phyloP scores from a whole-genome alignment of 1,140 invertebrate genomes.

The Intoshia linei region DNA sequence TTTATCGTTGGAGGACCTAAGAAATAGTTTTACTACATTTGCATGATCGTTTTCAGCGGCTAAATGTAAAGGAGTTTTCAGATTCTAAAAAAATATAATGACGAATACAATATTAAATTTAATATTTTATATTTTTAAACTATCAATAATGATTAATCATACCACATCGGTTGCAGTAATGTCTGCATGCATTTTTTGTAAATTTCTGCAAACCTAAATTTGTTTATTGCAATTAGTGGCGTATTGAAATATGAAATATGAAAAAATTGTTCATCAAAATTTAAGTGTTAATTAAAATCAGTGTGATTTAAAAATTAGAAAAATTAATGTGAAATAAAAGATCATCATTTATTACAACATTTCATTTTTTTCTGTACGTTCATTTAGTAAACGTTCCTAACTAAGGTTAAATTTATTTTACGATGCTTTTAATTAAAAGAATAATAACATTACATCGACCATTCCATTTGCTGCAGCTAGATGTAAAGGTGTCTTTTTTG shows the following conservation, averaged over 20 bases:
- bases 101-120: conserved; percentile 1
- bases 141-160: conserved; percentile 36
- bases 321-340: too few species aligned
- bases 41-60: conserved; percentile 90
- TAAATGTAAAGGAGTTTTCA: conserved; percentile 30
- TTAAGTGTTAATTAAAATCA: too few species aligned
- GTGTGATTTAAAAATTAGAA: too few species aligned
- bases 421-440: too few species aligned
- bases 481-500: conserved; percentile 28
- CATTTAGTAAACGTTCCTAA: too few species aligned
- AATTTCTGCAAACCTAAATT: conserved; percentile 57
- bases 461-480: conserved; percentile 49
- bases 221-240: too few species aligned
- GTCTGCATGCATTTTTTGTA: conserved; percentile 72
- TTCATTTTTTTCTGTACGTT: too few species aligned
- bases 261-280: too few species aligned
- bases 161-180: conserved; percentile 74
- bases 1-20: conserved; percentile 58
- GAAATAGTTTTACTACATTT: conserved; percentile 77
- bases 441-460: too few species aligned
- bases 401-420: too few species aligned
- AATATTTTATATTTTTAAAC: conserved; percentile 3
- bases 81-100: conserved; percentile 15
- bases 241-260: too few species aligned
- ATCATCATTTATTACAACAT: too few species aligned